phyloP scores from a whole-genome alignment of 2,888 invertebrate species.

The Cryptocephalus primarius region DNA sequence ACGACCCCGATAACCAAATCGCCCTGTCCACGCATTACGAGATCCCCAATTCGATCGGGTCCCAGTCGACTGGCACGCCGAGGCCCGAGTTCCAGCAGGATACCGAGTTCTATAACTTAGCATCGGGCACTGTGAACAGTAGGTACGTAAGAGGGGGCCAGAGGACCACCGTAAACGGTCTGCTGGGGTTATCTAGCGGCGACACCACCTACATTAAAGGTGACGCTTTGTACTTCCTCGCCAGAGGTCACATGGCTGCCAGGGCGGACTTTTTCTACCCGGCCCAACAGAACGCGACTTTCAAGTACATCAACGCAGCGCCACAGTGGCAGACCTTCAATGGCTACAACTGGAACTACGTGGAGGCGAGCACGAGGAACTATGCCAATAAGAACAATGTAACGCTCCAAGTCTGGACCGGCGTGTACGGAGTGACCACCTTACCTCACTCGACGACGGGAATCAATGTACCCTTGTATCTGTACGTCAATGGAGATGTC shows the following conservation, averaged over 20 bases:
- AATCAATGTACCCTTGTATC: slow-evolving; percentile 21
- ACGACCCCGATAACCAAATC: slow-evolving; percentile 39
- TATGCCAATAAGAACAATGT: slow-evolving; percentile 32
- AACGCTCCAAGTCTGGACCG: slow-evolving; percentile 41
- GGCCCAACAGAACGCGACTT: slow-evolving; percentile 46
- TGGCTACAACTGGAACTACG: slow-evolving; percentile 43
- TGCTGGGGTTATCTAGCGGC: slow-evolving; percentile 20
- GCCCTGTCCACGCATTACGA: slow-evolving; percentile 44
- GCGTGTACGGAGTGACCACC: slow-evolving; percentile 47
- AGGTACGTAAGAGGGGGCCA: slow-evolving; percentile 25
- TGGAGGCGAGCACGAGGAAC: slow-evolving; percentile 40
- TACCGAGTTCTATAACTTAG: slow-evolving; percentile 39
- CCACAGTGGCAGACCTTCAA: slow-evolving; percentile 60
- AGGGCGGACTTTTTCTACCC: slow-evolving; percentile 51
- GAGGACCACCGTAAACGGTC: slow-evolving; percentile 21
- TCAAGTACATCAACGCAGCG: slow-evolving; percentile 53
- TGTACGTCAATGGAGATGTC: slow-evolving; percentile 19
- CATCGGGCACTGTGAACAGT: slow-evolving; percentile 20
- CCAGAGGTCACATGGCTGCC: slow-evolving; percentile 47
- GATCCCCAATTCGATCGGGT: slow-evolving; percentile 37
- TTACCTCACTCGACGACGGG: slow-evolving; percentile 40
- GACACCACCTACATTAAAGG: slow-evolving; percentile 30
- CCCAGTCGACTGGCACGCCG: slow-evolving; percentile 39
- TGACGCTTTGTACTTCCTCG: neutral
- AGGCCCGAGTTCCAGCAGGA: slow-evolving; percentile 35